A percentile compares a stretch with the other conserved stretches of the same genome.
These are phyloP conservation scores for Potamilus streckersoni DNA, from an alignment of 1,140 invertebrate genomes.

Conservation along the genomic window DNA sequence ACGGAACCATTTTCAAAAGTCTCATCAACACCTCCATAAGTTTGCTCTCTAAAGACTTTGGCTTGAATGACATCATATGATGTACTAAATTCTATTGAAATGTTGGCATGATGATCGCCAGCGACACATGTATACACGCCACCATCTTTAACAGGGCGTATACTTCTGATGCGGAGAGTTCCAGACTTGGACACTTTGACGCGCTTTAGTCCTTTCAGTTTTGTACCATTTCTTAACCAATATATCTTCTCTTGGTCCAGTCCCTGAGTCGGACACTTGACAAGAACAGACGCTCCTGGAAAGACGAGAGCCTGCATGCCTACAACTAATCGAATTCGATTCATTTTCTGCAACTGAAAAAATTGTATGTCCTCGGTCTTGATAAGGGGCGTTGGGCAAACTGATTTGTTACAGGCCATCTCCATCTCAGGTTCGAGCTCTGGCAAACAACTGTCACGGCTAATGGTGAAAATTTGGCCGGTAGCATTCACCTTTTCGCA, in stretches of 20 bases:
- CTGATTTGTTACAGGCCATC: conserved; percentile 25
- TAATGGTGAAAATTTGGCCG: conserved; percentile 6
- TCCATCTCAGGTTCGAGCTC: conserved; percentile 25
- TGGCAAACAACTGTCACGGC: conserved; percentile 12
- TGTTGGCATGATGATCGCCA: conserved; percentile 20
- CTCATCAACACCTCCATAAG: conserved; percentile 7
- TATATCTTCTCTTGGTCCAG: conserved; percentile 28
- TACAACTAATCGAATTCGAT: conserved; percentile 7
- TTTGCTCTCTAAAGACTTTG: conserved; percentile 19
- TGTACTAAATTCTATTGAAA: conserved; percentile 16
- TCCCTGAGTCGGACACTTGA: conserved; percentile 29
- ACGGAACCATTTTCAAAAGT: conserved; percentile 20
- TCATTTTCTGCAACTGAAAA: conserved; percentile 23
- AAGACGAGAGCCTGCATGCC: conserved; percentile 21
- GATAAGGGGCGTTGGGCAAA: conserved; percentile 21
- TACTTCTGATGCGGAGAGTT: conserved; percentile 18
- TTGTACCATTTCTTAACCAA: conserved; percentile 29
- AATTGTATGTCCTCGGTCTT: conserved; percentile 20
- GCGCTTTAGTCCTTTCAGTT: conserved; percentile 24
- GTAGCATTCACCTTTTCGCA: conserved; percentile 12
- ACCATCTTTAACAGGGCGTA: conserved; percentile 17
- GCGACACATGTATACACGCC: conserved; percentile 27
- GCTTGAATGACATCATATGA: conserved; percentile 23
- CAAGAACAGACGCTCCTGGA: conserved; percentile 25
- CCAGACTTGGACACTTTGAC: conserved; percentile 18